Conservation (phyloP, 1,140 invertebrate genomes). For the Radopholus similis region DNA sequence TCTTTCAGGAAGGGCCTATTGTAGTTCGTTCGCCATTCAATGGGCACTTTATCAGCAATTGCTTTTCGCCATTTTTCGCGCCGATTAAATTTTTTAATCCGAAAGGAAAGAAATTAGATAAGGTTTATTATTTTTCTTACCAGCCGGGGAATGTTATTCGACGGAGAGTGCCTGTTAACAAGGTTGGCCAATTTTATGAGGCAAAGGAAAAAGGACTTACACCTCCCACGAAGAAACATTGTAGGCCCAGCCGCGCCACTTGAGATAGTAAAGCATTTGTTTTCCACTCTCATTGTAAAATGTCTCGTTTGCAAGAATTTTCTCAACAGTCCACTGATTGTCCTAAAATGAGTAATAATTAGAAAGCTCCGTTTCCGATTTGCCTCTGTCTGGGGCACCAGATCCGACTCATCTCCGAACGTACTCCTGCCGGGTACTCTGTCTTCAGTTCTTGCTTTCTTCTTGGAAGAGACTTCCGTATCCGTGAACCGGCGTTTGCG, state of each 20-base stretch:
- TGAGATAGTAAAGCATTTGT: conserved; percentile 16
- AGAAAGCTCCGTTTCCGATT: too few species aligned
- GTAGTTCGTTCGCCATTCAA: neutral
- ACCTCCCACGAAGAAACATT: conserved; percentile 24
- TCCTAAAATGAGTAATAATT: too few species aligned
- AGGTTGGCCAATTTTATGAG: too few species aligned
- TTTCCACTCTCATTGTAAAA: neutral
- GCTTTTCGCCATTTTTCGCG: conserved; percentile 14
- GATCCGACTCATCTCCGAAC: too few species aligned
- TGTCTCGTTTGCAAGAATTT: neutral
- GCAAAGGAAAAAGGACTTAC: too few species aligned
- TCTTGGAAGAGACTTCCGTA: too few species aligned
- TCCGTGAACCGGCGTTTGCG: too few species aligned
- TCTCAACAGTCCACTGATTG: conserved; percentile 19
- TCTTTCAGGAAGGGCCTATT: neutral
- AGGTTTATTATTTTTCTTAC: neutral
- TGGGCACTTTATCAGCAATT: conserved; percentile 3
- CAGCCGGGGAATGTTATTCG: conserved; percentile 5
- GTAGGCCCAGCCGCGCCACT: conserved; percentile 27
- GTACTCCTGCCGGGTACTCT: too few species aligned
- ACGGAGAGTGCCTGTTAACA: neutral
- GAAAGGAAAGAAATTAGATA: neutral
- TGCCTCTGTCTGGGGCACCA: too few species aligned
- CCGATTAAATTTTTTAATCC: conserved; percentile 15
- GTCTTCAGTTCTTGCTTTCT: too few species aligned